Percentiles rank a stretch among this genome's conserved stretches.
Conservation (phyloP, 2,113 vertebrate genomes). For the Actinemys pallida region DNA sequence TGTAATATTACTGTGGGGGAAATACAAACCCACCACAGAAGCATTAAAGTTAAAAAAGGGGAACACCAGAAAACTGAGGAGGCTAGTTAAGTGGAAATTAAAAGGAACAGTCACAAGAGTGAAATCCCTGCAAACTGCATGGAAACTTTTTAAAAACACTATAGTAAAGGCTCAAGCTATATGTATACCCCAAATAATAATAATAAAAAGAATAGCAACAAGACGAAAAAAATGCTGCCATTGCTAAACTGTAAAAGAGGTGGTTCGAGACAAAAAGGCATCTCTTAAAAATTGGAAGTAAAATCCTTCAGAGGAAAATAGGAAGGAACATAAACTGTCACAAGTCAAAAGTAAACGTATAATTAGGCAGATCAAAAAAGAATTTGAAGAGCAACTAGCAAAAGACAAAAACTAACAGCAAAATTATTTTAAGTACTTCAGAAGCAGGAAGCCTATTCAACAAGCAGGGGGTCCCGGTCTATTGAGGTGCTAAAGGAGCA, state of each 20-base stretch:
- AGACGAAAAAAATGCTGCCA: neutral
- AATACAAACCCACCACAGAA: neutral
- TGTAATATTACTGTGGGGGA: neutral
- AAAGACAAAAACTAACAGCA: neutral
- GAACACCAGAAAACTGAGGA: neutral
- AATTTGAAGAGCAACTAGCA: neutral
- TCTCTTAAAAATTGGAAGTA: neutral
- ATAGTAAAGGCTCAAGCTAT: neutral
- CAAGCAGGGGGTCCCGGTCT: neutral
- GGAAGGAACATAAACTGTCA: neutral
- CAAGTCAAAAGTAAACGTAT: neutral
- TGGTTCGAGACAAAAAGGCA: neutral
- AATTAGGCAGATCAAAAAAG: neutral
- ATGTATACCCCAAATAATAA: neutral
- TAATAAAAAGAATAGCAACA: neutral
- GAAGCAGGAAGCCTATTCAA: neutral
- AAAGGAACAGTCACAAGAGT: neutral
- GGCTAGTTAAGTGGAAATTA: neutral
- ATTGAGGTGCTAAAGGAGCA: no score
- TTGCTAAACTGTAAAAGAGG: neutral
- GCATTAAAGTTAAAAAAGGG: neutral
- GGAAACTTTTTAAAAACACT: neutral
- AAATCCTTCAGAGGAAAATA: neutral
- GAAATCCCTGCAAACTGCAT: neutral
- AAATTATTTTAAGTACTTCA: neutral